A percentile compares a stretch with the other conserved stretches of the same genome.
These are phyloP conservation scores for Alauda arvensis DNA, from an alignment of 2,797 vertebrate genomes.

Conservation along the genomic window DNA sequence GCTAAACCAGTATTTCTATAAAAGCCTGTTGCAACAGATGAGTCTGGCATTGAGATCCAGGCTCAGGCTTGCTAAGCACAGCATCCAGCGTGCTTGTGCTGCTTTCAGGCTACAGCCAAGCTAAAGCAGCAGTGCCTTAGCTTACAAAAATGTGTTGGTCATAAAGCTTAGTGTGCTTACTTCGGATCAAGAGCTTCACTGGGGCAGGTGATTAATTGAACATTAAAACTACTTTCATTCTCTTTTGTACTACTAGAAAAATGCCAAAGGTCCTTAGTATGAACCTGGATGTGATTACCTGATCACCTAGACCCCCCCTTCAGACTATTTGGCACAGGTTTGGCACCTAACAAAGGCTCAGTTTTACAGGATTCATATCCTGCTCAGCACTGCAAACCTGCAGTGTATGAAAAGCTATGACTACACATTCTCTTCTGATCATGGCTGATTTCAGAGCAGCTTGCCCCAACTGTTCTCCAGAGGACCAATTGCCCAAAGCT, in stretches of 20 bases:
- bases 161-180: not conserved
- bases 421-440: not conserved
- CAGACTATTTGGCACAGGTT: not conserved
- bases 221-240: not conserved
- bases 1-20: not conserved
- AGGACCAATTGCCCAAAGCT: not conserved
- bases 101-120: not conserved
- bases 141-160: not conserved
- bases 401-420: not conserved
- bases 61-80: not conserved
- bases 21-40: not conserved
- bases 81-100: not conserved
- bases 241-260: not conserved
- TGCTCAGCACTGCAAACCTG: not conserved
- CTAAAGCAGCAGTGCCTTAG: not conserved
- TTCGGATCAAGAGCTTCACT: not conserved
- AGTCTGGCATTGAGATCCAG: not conserved
- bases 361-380: not conserved
- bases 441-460: not conserved
- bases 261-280: not conserved
- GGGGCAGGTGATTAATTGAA: not conserved
- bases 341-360: not conserved
- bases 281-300: not conserved
- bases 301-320: not conserved
- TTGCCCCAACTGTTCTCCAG: not conserved